Percentiles rank a stretch among this genome's conserved stretches.
Conservation (phyloP, 2,113 vertebrate genomes). For the Rynchops niger region DNA sequence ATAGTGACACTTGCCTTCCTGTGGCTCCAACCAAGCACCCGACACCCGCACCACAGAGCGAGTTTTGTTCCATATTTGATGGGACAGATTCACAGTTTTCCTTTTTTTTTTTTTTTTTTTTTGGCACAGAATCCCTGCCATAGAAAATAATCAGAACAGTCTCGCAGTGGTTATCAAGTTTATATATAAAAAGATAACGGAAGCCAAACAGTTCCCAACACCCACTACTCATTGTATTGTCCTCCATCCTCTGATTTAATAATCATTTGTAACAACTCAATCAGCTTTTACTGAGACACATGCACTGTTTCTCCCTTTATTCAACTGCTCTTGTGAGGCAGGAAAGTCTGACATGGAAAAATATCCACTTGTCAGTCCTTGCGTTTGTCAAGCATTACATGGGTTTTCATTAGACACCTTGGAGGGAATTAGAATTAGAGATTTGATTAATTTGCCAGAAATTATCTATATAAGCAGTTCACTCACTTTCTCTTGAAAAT, state of each 20-base stretch:
- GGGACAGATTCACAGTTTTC: neutral
- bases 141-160: neutral
- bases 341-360: neutral
- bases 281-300: neutral
- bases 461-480: neutral
- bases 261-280: neutral
- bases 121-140: neutral
- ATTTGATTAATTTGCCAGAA: constrained; percentile 32
- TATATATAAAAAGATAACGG: neutral
- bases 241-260: neutral
- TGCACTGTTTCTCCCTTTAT: neutral
- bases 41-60: neutral
- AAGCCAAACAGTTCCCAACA: neutral
- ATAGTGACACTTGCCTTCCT: neutral
- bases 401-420: neutral
- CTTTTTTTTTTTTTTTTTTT: neutral
- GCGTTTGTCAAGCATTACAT: neutral
- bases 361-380: neutral
- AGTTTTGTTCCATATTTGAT: neutral
- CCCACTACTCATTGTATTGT: neutral
- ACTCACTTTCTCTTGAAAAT: neutral
- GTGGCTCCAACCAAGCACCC: neutral
- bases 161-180: neutral
- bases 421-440: neutral
- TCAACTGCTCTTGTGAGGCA: neutral